A percentile compares a stretch with the other conserved stretches of the same genome.
These are phyloP conservation scores for Standfussiana lucernea DNA, from an alignment of 2,888 invertebrate genomes.

Conservation along the genomic window DNA sequence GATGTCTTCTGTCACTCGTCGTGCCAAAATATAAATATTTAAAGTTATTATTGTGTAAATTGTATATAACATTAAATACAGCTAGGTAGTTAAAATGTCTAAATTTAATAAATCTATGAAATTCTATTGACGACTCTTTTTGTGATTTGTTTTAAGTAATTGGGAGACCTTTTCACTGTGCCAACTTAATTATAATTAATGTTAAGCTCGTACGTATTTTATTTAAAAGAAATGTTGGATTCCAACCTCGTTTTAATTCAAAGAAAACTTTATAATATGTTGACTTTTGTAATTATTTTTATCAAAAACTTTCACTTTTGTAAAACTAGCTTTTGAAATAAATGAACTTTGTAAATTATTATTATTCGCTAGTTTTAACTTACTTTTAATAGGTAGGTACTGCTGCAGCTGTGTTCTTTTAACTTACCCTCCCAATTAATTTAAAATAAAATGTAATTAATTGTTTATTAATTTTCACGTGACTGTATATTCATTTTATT, in stretches of 20 bases:
- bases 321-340: slow-evolving; percentile 19
- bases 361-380: background rate
- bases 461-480: slow-evolving; percentile 60
- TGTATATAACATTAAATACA: slow-evolving; percentile 74
- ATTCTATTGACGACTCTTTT: slow-evolving; percentile 64
- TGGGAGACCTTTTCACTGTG: slow-evolving; percentile 63
- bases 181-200: slow-evolving; percentile 22
- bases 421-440: slow-evolving; percentile 54
- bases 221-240: slow-evolving; percentile 14
- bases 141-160: slow-evolving; percentile 60
- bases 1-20: slow-evolving; percentile 50
- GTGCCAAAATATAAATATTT: slow-evolving; percentile 69
- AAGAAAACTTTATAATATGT: slow-evolving; percentile 27
- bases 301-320: slow-evolving; percentile 1
- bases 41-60: slow-evolving; percentile 73
- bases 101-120: slow-evolving; percentile 70
- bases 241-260: slow-evolving; percentile 25
- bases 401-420: slow-evolving; percentile 5
- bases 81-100: slow-evolving; percentile 73
- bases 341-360: background rate
- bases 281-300: slow-evolving; percentile 15
- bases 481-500: slow-evolving; percentile 60
- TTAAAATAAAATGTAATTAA: slow-evolving; percentile 54
- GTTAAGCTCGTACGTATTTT: slow-evolving; percentile 38
- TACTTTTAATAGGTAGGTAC: background rate